These are phyloP conservation scores for Tragelaphus eurycerus DNA, from an alignment of 2,797 vertebrate species.

Conservation along the genomic window DNA sequence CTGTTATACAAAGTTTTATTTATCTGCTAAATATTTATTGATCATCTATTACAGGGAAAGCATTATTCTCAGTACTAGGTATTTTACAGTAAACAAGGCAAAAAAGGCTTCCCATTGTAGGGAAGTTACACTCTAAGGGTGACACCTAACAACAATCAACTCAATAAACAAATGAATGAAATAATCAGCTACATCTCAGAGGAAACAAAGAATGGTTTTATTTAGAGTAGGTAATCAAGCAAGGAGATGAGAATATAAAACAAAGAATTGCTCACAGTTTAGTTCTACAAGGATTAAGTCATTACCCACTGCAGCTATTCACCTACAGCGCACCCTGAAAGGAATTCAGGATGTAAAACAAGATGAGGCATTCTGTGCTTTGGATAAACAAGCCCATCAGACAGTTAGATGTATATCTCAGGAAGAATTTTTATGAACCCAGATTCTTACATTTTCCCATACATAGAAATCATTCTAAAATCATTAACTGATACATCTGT, in stretches of 20 bases:
- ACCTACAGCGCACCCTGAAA: not conserved
- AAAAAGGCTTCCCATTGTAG: not conserved
- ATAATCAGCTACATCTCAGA: not conserved
- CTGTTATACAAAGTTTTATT: not conserved
- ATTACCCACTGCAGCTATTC: not conserved
- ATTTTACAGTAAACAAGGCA: not conserved
- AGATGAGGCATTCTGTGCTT: not conserved
- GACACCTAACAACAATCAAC: not conserved
- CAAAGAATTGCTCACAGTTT: not conserved
- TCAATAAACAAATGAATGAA: slow-evolving; percentile 9
- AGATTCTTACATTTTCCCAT: not conserved
- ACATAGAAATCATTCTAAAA: not conserved
- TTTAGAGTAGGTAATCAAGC: not conserved
- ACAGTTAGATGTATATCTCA: not conserved
- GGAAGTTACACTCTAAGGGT: not conserved
- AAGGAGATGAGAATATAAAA: not conserved
- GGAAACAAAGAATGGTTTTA: not conserved
- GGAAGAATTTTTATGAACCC: not conserved
- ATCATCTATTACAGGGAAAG: not conserved
- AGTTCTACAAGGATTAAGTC: not conserved
- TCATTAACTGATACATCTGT: not conserved
- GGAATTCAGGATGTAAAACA: not conserved
- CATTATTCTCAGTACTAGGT: not conserved
- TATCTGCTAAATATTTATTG: not conserved
- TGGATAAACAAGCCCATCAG: not conserved